Base-by-base conservation (phyloP, 2,113 vertebrate species). In the Herpetotheres cachinnans region DNA sequence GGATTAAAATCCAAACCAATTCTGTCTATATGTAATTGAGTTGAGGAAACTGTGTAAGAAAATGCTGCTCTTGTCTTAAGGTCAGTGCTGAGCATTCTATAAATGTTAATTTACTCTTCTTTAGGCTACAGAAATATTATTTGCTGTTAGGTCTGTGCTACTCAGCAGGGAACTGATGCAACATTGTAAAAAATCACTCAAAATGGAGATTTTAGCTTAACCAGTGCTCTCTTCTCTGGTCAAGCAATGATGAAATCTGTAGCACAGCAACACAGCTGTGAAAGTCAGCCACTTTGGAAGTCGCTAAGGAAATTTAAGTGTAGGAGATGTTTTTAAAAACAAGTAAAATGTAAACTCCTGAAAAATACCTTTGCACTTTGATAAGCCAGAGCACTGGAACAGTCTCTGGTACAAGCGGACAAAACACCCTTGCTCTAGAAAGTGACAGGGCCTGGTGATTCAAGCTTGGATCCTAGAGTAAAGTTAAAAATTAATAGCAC, bases 241-340 rank as follows among this genome's bases (percentile, higher is more conserved):
- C 82, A 88, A 47, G 44, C 47, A 93, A 79, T 65, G 92, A 52
- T 81, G 82, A 81, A 93, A 94, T 86, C 80, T 27, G 12, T 92
- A 95, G 82, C 50, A 24, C 4, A 3, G 70, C 81, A 92, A 50
- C 84, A 82, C 93, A 90, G 67, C 94, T 97, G 91, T 3, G 1
- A 86, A 97, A 96, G 80, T 97, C 54, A 7, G 91, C 90, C 88
- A 72, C 47, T 71, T 86, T 79, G 32, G 56, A 97, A 94, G 77
- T 93, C 49, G 72, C 72, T 96, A 89, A 95, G 82, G 54, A 77
- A 91, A 96, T 77, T 88, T 90, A 90, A 89, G 42, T 47, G 36
- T 58, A 80, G 54, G 65, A 95, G 56, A 86, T 72, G 7, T 22
- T 72, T 94, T 92, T 84, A 50, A 94, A 94, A 96, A n/a, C n/a